A percentile compares a stretch with the other conserved stretches of the same genome.
These are phyloP conservation scores for Saxicola maurus DNA, from an alignment of 2,797 vertebrate species.

Conservation along the genomic window DNA sequence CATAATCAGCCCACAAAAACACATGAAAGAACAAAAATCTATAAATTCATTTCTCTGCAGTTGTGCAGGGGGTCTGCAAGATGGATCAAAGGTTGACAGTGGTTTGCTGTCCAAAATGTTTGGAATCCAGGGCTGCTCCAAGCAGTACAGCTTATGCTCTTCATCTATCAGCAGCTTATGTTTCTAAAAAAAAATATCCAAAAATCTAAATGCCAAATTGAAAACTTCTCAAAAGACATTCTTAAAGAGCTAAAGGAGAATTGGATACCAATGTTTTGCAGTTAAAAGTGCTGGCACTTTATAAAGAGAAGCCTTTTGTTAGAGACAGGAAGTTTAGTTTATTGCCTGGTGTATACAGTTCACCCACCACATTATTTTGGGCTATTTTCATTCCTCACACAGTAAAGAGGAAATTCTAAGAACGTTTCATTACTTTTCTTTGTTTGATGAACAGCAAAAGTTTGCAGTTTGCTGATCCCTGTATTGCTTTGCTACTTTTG, in stretches of 20 bases:
- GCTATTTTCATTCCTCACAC: conserved; percentile 60
- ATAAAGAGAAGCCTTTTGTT: conserved; percentile 57
- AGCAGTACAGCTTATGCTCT: not conserved
- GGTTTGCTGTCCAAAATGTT: not conserved
- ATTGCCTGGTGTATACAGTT: conserved; percentile 56
- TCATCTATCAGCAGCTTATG: conserved; percentile 20
- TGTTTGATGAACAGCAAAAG: conserved; percentile 36
- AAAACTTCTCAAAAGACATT: conserved; percentile 24
- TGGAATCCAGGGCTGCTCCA: not conserved
- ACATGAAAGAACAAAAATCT: not conserved
- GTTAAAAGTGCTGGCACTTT: conserved; percentile 50
- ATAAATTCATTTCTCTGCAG: not conserved
- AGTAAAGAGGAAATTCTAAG: conserved; percentile 49
- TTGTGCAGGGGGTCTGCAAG: not conserved
- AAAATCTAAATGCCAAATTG: conserved; percentile 4
- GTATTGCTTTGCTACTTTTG: conserved; percentile 22
- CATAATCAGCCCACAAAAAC: not conserved
- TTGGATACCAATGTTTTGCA: conserved; percentile 33
- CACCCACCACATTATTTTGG: conserved; percentile 48
- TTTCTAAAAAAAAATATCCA: not conserved
- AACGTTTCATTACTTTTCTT: conserved; percentile 49
- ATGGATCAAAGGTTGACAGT: not conserved
- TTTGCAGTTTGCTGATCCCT: conserved; percentile 31
- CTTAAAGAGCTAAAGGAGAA: conserved; percentile 34
- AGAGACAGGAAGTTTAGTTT: conserved; percentile 59